Evolutionary conservation across 2,797 vertebrate species (phyloP), one percentile per base, ranked within the genome.

Genomic region (Squalus acanthias): DNA sequence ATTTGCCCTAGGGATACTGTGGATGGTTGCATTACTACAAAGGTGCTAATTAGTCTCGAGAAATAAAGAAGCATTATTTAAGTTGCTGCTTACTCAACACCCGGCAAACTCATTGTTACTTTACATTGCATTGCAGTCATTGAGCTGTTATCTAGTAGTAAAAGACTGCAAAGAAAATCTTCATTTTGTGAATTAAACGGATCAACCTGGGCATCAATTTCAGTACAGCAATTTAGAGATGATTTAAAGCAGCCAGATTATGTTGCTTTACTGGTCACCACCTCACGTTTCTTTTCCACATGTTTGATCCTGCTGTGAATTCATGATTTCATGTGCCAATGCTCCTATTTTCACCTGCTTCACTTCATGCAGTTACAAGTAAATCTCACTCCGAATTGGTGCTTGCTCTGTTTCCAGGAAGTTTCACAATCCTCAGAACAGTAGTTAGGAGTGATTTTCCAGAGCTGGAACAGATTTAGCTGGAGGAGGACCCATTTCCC

Each of bases 51-150:
- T 95, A 20, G 50, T 39, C 15, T 72, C 12, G 13, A 76, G 29
- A 26, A 95, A 95, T 57, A 76, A 95, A 95, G 67, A 50, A 95
- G 69, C 70, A 57, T 74, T 60, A 74, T 60, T n/a, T 74, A 39
- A 69, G 1, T 29, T 92, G 10, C 33, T 46, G 63, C 89, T 85
- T 24, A 9, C 39, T 39, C 91, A 93, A 17, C 89, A 92, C 5
- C 13, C 13, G 65, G 33, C 63, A 65, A 69, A 46, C 63, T 39
- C 65, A 10, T 20, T 93, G 17, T 65, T 15, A 65, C 60, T 50
- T 95, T 67, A 15, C 89, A 92, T 5, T 24, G 1, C 87, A 60
- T 92, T 70, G n/a, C 12, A 70, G 15, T 95, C 92, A 57, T 70
- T 95, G 46, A 26, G 1, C 39, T 46, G 8, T 95, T 70, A 53